These are phyloP conservation scores for Paralichthys olivaceus DNA, from an alignment of 2,113 vertebrate species.

Conservation along the genomic window DNA sequence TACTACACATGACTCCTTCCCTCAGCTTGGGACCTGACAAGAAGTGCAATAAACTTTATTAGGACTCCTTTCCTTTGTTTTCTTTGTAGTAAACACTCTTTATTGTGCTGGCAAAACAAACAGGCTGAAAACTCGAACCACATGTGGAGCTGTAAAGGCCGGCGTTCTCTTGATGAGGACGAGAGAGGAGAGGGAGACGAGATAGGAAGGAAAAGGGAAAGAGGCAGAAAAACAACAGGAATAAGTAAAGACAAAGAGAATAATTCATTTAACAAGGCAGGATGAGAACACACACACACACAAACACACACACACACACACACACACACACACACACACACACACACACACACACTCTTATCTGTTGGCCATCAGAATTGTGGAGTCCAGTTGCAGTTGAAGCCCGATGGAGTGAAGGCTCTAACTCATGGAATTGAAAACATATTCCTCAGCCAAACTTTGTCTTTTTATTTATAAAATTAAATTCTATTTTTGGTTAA, in stretches of 20 bases:
- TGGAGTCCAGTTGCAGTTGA: not conserved
- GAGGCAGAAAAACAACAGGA: not conserved
- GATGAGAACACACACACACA: too few relatives aligned
- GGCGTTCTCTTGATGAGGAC: too few relatives aligned
- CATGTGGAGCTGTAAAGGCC: conserved; percentile 9
- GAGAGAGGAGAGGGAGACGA: not conserved
- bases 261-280: too few relatives aligned
- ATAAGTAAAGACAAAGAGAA: not conserved
- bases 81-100: conserved; percentile 55
- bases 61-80: conserved; percentile 44
- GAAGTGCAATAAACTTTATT: conserved; percentile 30
- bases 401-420: not conserved
- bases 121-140: conserved; percentile 41
- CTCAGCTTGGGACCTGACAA: not conserved
- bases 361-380: not conserved
- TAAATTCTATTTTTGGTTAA: not conserved
- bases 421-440: not conserved
- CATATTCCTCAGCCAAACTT: not conserved
- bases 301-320: not conserved
- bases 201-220: not conserved
- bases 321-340: too few relatives aligned
- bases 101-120: conserved; percentile 35
- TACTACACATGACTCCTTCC: not conserved
- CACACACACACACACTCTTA: too few relatives aligned
- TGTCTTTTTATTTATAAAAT: not conserved